A percentile compares a stretch with the other conserved stretches of the same genome.
phyloP scores from a whole-genome alignment of 2,797 vertebrate genomes.

The Neoniphon sammara region DNA sequence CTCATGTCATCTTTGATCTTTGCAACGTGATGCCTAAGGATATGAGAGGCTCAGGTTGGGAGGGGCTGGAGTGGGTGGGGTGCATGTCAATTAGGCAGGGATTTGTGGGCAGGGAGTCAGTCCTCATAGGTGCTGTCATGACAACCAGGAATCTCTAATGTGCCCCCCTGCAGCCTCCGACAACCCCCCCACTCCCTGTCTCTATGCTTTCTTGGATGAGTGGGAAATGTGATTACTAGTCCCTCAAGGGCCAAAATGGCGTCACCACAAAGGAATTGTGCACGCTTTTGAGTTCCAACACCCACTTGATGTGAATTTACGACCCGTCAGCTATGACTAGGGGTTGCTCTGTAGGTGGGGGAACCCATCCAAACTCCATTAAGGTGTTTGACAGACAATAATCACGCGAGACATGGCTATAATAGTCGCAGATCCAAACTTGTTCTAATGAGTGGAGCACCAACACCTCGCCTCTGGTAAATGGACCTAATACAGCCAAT shows the following conservation, averaged over 20 bases:
- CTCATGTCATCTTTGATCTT: constrained; percentile 38
- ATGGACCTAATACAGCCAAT: constrained; percentile 26
- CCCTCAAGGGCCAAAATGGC: constrained; percentile 26
- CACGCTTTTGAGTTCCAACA: neutral
- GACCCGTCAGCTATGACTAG: constrained; percentile 2
- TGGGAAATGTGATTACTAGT: constrained; percentile 54
- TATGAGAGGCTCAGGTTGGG: constrained; percentile 20
- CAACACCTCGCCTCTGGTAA: constrained; percentile 27
- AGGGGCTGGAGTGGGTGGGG: constrained; percentile 43
- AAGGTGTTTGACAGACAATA: constrained; percentile 35
- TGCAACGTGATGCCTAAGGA: constrained; percentile 30
- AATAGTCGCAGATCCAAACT: constrained; percentile 12
- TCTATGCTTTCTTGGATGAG: constrained; percentile 14
- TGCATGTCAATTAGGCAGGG: constrained; percentile 54
- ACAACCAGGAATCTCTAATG: constrained; percentile 59
- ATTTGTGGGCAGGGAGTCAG: constrained; percentile 50
- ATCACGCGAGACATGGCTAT: constrained; percentile 10
- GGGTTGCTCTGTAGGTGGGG: constrained; percentile 13
- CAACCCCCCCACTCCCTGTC: constrained; percentile 27
- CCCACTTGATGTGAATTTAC: constrained; percentile 46
- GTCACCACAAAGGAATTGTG: constrained; percentile 28
- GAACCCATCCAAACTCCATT: constrained; percentile 28
- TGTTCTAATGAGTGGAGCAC: constrained; percentile 25
- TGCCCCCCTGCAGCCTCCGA: constrained; percentile 14
- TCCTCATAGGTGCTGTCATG: constrained; percentile 63